Base-by-base conservation (phyloP, 2,888 invertebrate genomes). In the Trichacis sp. region DNA sequence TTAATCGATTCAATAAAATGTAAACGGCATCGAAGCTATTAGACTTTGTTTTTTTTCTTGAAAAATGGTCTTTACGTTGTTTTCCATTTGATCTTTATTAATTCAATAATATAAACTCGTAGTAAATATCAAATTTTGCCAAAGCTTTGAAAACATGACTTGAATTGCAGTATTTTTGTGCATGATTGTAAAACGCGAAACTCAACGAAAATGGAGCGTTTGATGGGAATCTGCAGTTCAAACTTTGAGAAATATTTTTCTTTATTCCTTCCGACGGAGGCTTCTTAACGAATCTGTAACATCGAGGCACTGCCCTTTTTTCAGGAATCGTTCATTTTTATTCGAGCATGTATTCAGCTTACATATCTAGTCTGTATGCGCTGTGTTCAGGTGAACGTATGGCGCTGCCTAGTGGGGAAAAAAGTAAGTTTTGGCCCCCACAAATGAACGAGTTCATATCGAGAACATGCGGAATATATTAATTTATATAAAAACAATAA, bases 281-380 rank as follows among this genome's bases (percentile, higher is more conserved):
- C 29, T 29, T 29, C 5, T 29, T 29, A 4, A 29, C 9, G 9
- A 29, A 29, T 29, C 9, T 9, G 9, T 29, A 4, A 6, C 29
- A 29, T 9, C 9, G 29, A 11, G 3, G 9, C 36, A 36, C 36
- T 36, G 36, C 36, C 36, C 9, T 36, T 54, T 47, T 58, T 66
- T 42, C 50, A 55, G 33, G 48, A 54, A 12, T 47, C 54, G 30
- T 49, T 55, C 48, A 61, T 75, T 74, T 75, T 75, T 67, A 76
- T 76, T 70, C 67, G 69, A 73, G 72, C 73, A 68, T 76, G 73
- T 77, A 74, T 78, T 77, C 75, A 76, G 72, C 76, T 77, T 76
- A 78, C n/a, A n/a, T n/a, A n/a, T 78, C 80, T 81, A 81, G 80
- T 80, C 81, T 76, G 70, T 75, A 73, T n/a, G n/a, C n/a, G n/a